Evolutionary conservation across 2,113 vertebrate species (phyloP).

Genomic region (Perca schrenkii): DNA sequence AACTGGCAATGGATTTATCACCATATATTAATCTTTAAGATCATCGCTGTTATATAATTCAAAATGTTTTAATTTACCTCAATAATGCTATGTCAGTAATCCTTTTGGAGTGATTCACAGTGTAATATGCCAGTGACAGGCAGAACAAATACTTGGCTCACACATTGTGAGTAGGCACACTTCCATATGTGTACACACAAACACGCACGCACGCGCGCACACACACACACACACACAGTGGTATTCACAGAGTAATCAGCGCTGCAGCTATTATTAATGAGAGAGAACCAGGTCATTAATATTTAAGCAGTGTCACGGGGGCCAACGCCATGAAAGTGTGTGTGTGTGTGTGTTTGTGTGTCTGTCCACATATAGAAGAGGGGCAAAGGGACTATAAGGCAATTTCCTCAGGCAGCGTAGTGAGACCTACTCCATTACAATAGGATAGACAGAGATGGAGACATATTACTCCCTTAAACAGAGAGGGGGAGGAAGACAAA

Average conservation of each 20-base stretch:
- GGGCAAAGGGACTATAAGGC: conserved; percentile 72
- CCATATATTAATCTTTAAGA: conserved; percentile 57
- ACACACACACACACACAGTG: conserved; percentile 41
- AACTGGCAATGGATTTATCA: conserved; percentile 42
- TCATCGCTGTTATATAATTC: conserved; percentile 31
- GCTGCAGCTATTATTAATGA: conserved; percentile 84
- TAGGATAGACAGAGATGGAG: conserved; percentile 71
- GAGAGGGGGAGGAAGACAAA: conserved; percentile 42
- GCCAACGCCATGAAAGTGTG: conserved; percentile 61
- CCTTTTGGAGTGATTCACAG: conserved; percentile 48
- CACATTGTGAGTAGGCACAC: conserved; percentile 46
- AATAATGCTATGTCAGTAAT: conserved; percentile 42
- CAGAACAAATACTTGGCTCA: conserved; percentile 68
- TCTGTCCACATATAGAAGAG: conserved; percentile 67
- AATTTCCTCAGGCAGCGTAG: conserved; percentile 79
- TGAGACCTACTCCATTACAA: conserved; percentile 81
- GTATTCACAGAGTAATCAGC: conserved; percentile 77
- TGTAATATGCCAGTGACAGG: conserved; percentile 56
- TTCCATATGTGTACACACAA: conserved; percentile 46
- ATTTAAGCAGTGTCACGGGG: conserved; percentile 78
- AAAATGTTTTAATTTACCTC: conserved; percentile 54
- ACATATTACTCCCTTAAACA: conserved; percentile 68
- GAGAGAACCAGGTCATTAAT: conserved; percentile 81
- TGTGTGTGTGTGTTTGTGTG: conserved; percentile 46
- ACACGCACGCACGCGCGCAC: neutral